Conservation (phyloP, 2,113 vertebrate species). For the Tylochromis polylepis region DNA sequence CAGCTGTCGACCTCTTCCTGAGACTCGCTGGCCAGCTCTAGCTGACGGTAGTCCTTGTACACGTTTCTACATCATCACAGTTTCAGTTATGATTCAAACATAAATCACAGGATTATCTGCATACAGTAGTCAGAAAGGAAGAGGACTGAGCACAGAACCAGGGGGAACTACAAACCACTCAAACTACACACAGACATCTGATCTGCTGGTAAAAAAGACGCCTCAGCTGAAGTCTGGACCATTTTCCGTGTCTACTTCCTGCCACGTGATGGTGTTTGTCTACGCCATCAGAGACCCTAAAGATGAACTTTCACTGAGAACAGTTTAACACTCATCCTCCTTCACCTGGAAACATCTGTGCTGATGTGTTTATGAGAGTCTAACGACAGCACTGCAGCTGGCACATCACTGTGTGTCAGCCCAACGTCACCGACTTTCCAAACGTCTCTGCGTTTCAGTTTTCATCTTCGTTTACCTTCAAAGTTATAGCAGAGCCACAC, state of each 20-base stretch:
- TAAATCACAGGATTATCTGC: neutral
- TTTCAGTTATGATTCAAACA: neutral
- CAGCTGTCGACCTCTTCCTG: conserved; percentile 96
- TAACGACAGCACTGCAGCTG: neutral
- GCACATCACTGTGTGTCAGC: neutral
- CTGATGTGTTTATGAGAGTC: neutral
- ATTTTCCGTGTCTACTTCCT: neutral
- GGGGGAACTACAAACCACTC: neutral
- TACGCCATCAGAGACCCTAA: neutral
- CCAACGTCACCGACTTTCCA: neutral
- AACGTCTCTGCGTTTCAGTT: neutral
- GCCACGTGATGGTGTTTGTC: neutral
- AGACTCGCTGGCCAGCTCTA: conserved; percentile 93
- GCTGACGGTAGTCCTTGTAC: conserved; percentile 93
- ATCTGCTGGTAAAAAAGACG: neutral
- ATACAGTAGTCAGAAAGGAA: neutral
- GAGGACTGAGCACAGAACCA: neutral
- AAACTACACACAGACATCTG: neutral
- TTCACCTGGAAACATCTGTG: neutral
- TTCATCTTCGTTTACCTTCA: neutral
- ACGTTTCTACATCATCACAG: conserved; percentile 76
- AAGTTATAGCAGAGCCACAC: neutral
- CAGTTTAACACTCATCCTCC: neutral
- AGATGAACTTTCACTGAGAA: neutral
- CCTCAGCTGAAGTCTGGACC: too few species aligned